phyloP scores from a whole-genome alignment of 2,113 vertebrate genomes.

The Lophochroa leadbeateri region DNA sequence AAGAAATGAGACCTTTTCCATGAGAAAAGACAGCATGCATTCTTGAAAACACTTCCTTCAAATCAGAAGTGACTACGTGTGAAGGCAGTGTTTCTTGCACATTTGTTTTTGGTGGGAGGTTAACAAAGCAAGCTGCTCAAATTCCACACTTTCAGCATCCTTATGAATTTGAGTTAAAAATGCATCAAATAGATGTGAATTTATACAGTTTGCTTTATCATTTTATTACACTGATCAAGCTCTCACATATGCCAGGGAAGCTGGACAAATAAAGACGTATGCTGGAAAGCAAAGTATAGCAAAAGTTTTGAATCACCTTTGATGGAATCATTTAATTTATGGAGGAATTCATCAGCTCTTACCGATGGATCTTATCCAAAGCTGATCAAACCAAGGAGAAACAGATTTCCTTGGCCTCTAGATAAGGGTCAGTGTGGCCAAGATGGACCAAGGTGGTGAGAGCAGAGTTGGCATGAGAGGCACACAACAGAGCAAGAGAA shows the following conservation, averaged over 20 bases:
- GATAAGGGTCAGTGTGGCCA: neutral
- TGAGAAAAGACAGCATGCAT: neutral
- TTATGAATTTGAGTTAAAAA: neutral
- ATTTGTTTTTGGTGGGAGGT: neutral
- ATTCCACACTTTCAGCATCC: neutral
- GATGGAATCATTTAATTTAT: neutral
- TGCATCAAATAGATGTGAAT: neutral
- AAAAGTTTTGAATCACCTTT: neutral
- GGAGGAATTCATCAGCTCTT: neutral
- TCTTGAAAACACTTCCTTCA: conserved; percentile 31
- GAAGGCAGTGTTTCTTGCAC: neutral
- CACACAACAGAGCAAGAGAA: neutral
- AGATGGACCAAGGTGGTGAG: neutral
- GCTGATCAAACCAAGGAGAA: neutral
- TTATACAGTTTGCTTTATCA: neutral
- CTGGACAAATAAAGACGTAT: neutral
- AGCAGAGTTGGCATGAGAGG: neutral
- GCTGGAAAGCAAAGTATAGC: neutral
- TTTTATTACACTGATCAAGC: neutral
- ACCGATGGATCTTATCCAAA: neutral
- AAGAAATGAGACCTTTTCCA: conserved; percentile 1
- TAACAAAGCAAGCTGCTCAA: conserved; percentile 7
- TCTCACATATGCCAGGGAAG: neutral
- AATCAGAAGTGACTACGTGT: neutral
- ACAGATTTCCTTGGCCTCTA: neutral